Evolutionary conservation across 2,113 vertebrate species (phyloP), one percentile per base, ranked within the genome.

Genomic region (Crotophaga sulcirostris): DNA sequence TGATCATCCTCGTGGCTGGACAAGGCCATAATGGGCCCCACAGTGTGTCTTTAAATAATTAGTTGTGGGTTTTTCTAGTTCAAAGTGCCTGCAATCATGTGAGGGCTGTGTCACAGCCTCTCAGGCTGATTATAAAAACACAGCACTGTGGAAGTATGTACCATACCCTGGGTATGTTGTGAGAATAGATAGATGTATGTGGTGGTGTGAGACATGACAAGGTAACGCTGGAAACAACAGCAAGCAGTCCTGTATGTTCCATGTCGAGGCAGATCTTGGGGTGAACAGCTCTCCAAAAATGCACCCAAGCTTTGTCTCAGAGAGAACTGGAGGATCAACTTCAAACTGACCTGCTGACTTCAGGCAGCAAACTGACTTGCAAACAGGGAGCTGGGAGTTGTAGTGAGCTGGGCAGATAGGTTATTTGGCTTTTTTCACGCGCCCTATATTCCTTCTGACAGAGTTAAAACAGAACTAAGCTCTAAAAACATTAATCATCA

Each of bases 401-500:
- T 31, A 79, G 7, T 1, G 1, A 20, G 29, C 29, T 73, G 34
- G 34, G 34, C 31, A 74, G 49, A 38, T 16, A 78, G 78, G 21
- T 72, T 90, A 44, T 26, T 76, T 93, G 86, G 38, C 79, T 68
- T 77, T 89, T 60, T 75, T 90, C 52, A 16, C 10, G 15, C 36
- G 60, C 18, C 36, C 31, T 75, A 19, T 33, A 89, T 40, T 84
- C 31, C 82, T 33, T 84, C 52, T 63, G 10, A 60, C 69, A 72
- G 56, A 73, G 14, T 79, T 79, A 73, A 84, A 94, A 86, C 75
- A 93, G 40, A 74, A 55, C 66, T 90, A 86, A 93, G 72, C 74
- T 96, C 86, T 90, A 84, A 93, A 81, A 93, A 93, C 66, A 94
- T 76, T 66, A 93, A 34, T 31, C n/a, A 63, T 73, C 54, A 44